Evolutionary conservation across 2,888 invertebrate genomes (phyloP).

Genomic region (Loripinus fragilis): DNA sequence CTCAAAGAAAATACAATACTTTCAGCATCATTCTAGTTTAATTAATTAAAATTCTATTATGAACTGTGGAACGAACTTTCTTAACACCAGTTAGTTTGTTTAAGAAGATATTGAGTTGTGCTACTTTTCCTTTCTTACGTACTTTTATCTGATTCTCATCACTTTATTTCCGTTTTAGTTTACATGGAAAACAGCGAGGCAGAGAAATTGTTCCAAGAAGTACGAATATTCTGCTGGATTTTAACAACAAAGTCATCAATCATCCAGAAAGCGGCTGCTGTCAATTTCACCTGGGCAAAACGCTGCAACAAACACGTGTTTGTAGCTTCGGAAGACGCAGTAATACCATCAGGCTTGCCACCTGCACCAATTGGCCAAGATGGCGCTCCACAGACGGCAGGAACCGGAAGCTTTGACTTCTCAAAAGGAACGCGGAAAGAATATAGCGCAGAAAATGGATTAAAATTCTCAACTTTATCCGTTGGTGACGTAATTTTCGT

Average conservation of each 20-base stretch:
- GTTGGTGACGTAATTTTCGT: constrained; percentile 55
- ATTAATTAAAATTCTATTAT: no score
- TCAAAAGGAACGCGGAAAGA: constrained; percentile 39
- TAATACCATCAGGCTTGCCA: constrained; percentile 4
- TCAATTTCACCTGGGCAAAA: constrained; percentile 58
- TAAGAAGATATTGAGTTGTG: no score
- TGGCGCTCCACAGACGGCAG: constrained; percentile 4
- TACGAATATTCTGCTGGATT: constrained; percentile 54
- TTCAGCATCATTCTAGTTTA: no score
- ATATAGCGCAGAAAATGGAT: constrained; percentile 43
- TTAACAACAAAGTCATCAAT: constrained; percentile 50
- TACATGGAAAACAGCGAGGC: constrained; percentile 47
- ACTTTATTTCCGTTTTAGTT: constrained; percentile 37
- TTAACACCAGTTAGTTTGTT: no score
- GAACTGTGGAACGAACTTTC: no score
- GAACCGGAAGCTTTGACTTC: constrained; percentile 36
- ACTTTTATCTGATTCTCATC: no score
- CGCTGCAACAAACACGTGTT: constrained; percentile 60
- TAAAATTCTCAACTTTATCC: constrained; percentile 45
- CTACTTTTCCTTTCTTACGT: no score
- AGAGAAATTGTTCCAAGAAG: constrained; percentile 40
- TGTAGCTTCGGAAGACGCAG: constrained; percentile 48
- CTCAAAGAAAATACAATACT: no score
- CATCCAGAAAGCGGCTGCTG: constrained; percentile 52
- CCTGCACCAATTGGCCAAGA: constrained; percentile 23